Evolutionary conservation across 1,140 invertebrate genomes (phyloP), one percentile per base, ranked within the genome.

Genomic region (Drosophila lini): DNA sequence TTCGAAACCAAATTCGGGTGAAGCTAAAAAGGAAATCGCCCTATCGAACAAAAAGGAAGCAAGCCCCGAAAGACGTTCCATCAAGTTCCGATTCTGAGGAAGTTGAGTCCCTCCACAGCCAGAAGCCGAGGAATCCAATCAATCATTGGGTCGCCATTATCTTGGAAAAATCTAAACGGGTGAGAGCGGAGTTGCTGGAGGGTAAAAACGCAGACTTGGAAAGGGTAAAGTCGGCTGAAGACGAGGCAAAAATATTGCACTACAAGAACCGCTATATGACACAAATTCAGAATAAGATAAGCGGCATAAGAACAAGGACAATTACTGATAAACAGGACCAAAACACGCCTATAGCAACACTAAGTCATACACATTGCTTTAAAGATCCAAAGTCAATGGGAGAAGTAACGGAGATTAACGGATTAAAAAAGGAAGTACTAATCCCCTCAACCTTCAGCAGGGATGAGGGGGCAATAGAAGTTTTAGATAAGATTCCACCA

Each of bases 131-230:
- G 3, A 22, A 3, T 22, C 5, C 34, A 0, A 16, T 63, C 0
- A 32, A 19, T 1, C 19, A 28, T 63, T 64, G 61, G 2, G 9
- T 68, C 1, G 36, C 36, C 7, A 25, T 34, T 38, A 9, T 68
- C 28, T 6, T 31, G 28, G 19, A 47, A 10, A 68, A 42, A 15
- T 22, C 58, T 3, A 36, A 28, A 11, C 13, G 19, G 3, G 28
- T 68, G 3, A 34, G n/a, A 6, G 19, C 34, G 5, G 44, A 63
- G 28, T 13, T 68, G 15, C 15, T 13, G 15, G 28, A 63, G n/a
- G 64, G 64, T 4, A 68, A 63, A 22, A 1, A 19, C 7, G 64
- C 36, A 0, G 64, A 68, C 11, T 11, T 50, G 3, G n/a, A 3
- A 31, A 50, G 6, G 25, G 1, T 19, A 8, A 8, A 19, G 13